Percentiles rank a stretch among this genome's conserved stretches.
Evolutionary conservation across 2,113 vertebrate genomes (phyloP).

Genomic region (Elachura formosa): DNA sequence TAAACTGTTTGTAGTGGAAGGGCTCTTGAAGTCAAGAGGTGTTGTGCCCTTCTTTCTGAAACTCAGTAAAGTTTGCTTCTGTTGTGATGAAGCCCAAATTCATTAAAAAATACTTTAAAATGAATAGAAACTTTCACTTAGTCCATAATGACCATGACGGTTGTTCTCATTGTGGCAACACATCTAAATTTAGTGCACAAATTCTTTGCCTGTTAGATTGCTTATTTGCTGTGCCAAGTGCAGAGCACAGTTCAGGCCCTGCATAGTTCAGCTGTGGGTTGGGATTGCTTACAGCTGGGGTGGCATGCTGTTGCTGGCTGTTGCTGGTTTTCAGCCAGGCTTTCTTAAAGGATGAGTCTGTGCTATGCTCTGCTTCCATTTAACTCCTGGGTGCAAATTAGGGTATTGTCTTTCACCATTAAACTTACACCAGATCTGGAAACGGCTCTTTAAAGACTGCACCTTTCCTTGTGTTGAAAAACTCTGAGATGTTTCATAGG

Average conservation of each 20-base stretch:
- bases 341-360: background rate
- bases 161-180: background rate
- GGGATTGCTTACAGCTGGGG: background rate
- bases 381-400: background rate
- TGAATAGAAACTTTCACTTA: background rate
- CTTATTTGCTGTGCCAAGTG: background rate
- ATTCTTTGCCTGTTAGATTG: background rate
- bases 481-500: background rate
- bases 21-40: background rate
- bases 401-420: background rate
- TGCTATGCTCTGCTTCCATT: background rate
- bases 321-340: background rate
- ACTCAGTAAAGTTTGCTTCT: background rate
- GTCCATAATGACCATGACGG: background rate
- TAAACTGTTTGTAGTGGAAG: fast-evolving
- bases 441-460: background rate
- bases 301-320: background rate
- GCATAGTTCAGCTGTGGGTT: background rate
- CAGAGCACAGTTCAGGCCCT: background rate
- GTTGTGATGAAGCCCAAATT: background rate
- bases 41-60: background rate
- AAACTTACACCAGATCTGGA: background rate
- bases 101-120: background rate
- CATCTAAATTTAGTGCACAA: slow-evolving; percentile 3
- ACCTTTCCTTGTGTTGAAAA: background rate